These are phyloP conservation scores for Ennomos fuscantarius DNA, from an alignment of 2,888 invertebrate genomes.

Conservation along the genomic window DNA sequence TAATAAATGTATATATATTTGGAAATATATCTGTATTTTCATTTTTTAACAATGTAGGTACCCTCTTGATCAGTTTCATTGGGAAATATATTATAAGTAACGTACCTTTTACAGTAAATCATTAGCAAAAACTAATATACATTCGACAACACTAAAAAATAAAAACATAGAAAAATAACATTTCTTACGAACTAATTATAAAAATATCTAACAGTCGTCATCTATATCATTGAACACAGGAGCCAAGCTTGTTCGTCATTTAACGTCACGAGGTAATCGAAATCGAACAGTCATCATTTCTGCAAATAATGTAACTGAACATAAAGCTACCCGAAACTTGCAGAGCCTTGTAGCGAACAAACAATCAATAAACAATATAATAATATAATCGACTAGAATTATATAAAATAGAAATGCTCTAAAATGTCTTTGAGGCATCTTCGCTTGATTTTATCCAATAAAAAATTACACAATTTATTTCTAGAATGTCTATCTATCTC, in stretches of 20 bases:
- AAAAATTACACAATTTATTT: too few relatives aligned
- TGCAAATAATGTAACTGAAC: too few relatives aligned
- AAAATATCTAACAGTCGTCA: slow-evolving; percentile 26
- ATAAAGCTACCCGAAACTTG: too few relatives aligned
- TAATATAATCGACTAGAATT: too few relatives aligned
- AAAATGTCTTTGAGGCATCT: too few relatives aligned
- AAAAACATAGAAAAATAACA: slow-evolving; percentile 45
- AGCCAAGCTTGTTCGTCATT: not conserved
- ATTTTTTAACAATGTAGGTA: slow-evolving; percentile 28
- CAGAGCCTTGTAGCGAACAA: too few relatives aligned
- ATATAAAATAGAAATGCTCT: too few relatives aligned
- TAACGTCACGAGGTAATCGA: slow-evolving; percentile 9
- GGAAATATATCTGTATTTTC: slow-evolving; percentile 72
- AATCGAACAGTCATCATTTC: not conserved
- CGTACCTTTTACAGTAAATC: not conserved
- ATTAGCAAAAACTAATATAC: slow-evolving; percentile 1
- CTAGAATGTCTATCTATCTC: too few relatives aligned
- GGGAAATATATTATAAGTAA: not conserved
- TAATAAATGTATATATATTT: slow-evolving; percentile 85
- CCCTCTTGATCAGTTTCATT: not conserved
- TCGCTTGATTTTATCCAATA: too few relatives aligned
- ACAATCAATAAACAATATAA: too few relatives aligned
- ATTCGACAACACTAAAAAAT: not conserved
- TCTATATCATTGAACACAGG: slow-evolving; percentile 15
- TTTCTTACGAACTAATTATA: slow-evolving; percentile 40